Base-by-base conservation (phyloP, 1,140 invertebrate genomes). In the Nebria ingens region DNA sequence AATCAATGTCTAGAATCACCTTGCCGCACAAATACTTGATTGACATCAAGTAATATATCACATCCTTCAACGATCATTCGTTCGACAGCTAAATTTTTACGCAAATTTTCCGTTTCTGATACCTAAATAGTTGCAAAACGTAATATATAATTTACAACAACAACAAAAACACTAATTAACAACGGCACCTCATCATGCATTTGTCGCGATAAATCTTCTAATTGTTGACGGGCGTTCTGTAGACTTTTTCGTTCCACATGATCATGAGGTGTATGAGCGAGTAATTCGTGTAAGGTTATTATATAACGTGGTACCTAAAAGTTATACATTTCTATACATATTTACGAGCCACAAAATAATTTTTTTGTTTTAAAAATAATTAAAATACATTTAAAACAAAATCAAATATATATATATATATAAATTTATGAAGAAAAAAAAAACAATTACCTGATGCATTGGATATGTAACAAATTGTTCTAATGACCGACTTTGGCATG, bases 51-150 rank as follows among this genome's bases (percentile, higher is more conserved):
- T 42, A 96, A 75, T 63, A 96, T 93, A 70, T 96, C 92, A 73
- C 92, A 97, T 2, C 92, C 92, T 71, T 95, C 92, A 0, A 93
- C 85, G 51, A 97, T 96, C 90, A 96, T 95, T 55, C 93, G 75
- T 73, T 97, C 92, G 15, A 95, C 90, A 0, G 91, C 89, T 58
- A 97, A 73, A 68, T 96, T 96, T 69, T 95, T 95, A 15, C 93
- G 72, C 42, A 96, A 79, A 73, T 95, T 95, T 72, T 96, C 93
- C 0, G 93, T 97, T 70, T 95, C 92, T 65, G 90, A 93, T 2
- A 96, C 91, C 85, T 88, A 61, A 50, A 72, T 69, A 53, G 34
- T 45, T 49, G 49, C 51, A 59, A 34, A 34, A 34, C 25, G n/a
- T n/a, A n/a, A n/a, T n/a, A 34, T 34, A n/a, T 34, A 9, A 34